These are phyloP conservation scores for Macropis europaea DNA, from an alignment of 2,888 invertebrate species.

Conservation along the genomic window DNA sequence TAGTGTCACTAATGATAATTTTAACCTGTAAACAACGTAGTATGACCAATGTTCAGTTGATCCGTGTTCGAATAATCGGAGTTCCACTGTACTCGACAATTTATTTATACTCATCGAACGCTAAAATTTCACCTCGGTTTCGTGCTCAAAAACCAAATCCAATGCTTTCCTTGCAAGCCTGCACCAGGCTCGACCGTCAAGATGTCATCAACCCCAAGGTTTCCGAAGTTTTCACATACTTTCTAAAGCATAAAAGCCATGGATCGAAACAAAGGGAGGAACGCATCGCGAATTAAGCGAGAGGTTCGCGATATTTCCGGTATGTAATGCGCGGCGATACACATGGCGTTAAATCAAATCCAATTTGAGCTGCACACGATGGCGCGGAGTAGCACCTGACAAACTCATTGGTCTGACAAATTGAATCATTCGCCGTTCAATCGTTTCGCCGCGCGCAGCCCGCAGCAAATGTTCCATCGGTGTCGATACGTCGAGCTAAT, in stretches of 20 bases:
- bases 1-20: too few relatives aligned
- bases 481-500: slow-evolving; percentile 51
- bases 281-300: slow-evolving; percentile 73
- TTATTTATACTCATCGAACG: too few relatives aligned
- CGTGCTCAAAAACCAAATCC: too few relatives aligned
- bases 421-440: slow-evolving; percentile 80
- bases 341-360: slow-evolving; percentile 79
- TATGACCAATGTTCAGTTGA: too few relatives aligned
- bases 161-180: not conserved
- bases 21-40: too few relatives aligned
- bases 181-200: not conserved
- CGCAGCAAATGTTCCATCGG: slow-evolving; percentile 36
- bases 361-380: slow-evolving; percentile 74
- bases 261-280: slow-evolving; percentile 57
- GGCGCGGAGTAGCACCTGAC: slow-evolving; percentile 79
- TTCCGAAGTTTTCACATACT: not conserved
- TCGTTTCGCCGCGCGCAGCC: slow-evolving; percentile 71
- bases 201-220: not conserved
- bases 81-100: too few relatives aligned
- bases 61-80: too few relatives aligned
- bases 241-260: too few relatives aligned
- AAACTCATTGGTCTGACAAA: slow-evolving; percentile 80
- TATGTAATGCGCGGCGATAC: slow-evolving; percentile 77
- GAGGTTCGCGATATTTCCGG: slow-evolving; percentile 77
- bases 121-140: too few relatives aligned